These are phyloP conservation scores for Hapalemur alaotrensis DNA, from an alignment of 2,797 vertebrate species.

Conservation along the genomic window DNA sequence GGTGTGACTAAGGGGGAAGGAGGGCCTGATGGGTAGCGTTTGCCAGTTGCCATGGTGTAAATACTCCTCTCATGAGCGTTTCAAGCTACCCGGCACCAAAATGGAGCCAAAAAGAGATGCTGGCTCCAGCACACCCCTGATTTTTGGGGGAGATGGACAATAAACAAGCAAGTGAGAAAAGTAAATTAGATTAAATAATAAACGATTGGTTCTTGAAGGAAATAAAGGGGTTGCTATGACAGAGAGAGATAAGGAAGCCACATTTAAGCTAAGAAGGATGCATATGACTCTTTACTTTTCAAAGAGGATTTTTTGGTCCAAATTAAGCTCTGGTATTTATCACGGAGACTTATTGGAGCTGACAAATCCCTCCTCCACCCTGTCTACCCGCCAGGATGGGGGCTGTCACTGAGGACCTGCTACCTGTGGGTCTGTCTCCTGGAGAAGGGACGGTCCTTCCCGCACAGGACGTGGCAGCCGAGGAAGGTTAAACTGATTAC, in stretches of 20 bases:
- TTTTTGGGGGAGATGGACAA: no score
- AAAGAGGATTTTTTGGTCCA: neutral
- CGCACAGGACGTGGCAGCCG: neutral
- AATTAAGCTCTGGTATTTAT: neutral
- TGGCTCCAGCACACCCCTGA: neutral
- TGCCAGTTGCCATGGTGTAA: neutral
- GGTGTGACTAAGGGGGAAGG: accelerated
- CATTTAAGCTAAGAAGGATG: neutral
- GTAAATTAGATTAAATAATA: neutral
- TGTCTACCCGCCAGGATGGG: neutral
- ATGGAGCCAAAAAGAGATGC: neutral
- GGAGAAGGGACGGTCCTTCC: neutral
- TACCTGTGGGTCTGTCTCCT: neutral
- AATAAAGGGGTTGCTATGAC: neutral
- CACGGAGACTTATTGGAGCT: neutral
- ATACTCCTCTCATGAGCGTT: accelerated
- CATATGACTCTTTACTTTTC: neutral
- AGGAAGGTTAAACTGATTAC: neutral
- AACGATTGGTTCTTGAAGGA: neutral
- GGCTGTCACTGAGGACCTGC: neutral
- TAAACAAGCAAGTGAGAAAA: neutral
- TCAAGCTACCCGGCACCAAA: neutral
- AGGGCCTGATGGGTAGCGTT: neutral
- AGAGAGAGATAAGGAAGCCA: neutral
- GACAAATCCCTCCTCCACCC: neutral